A percentile compares a stretch with the other conserved stretches of the same genome.
Evolutionary conservation across 2,888 invertebrate genomes (phyloP).

Genomic region (Tortrix viridana): DNA sequence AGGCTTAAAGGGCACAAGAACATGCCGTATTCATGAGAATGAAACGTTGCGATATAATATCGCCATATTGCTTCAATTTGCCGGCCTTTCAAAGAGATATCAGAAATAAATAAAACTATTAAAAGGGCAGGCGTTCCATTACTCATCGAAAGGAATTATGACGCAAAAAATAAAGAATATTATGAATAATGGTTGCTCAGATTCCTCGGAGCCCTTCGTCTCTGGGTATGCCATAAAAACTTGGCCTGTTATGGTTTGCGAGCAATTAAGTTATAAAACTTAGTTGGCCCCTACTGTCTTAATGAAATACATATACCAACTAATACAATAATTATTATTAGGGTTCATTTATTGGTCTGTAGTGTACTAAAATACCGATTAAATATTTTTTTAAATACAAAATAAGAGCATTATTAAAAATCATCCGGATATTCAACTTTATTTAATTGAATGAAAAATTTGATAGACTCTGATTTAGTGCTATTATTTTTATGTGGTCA

Average conservation of each 20-base stretch:
- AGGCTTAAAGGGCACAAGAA: slow-evolving; percentile 7
- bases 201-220: slow-evolving; percentile 62
- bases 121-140: slow-evolving; percentile 57
- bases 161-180: slow-evolving; percentile 57
- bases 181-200: slow-evolving; percentile 56
- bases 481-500: too few relatives aligned
- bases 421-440: slow-evolving; percentile 1
- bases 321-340: slow-evolving; percentile 69
- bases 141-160: slow-evolving; percentile 68
- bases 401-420: slow-evolving; percentile 19
- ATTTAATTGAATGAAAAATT: neutral
- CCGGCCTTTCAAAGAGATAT: slow-evolving; percentile 45
- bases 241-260: slow-evolving; percentile 78
- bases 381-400: too few relatives aligned
- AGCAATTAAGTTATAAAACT: slow-evolving; percentile 81
- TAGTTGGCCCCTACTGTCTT: slow-evolving; percentile 69
- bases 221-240: slow-evolving; percentile 71
- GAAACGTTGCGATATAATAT: slow-evolving; percentile 17
- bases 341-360: slow-evolving; percentile 43
- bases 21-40: slow-evolving; percentile 15
- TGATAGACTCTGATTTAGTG: too few relatives aligned
- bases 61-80: slow-evolving; percentile 37
- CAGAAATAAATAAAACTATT: slow-evolving; percentile 52
- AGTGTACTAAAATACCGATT: slow-evolving; percentile 14
- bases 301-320: slow-evolving; percentile 70